Conservation (phyloP, 1,140 invertebrate species). For the Vanessa atalanta region DNA sequence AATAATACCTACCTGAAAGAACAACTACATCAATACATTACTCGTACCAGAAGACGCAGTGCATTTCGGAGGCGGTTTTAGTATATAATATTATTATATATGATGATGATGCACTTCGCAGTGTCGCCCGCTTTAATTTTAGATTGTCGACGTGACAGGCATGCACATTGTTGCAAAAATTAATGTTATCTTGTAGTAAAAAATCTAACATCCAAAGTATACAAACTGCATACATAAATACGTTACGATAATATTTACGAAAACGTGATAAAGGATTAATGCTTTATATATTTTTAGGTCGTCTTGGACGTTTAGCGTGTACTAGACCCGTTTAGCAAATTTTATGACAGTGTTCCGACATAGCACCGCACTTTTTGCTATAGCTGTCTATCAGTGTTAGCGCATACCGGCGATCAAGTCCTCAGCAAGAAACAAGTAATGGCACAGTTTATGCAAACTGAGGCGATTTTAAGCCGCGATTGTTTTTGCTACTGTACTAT, state of each 20-base stretch:
- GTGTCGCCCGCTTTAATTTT: too few relatives aligned
- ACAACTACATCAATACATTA: too few relatives aligned
- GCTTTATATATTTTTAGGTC: slow-evolving; percentile 33
- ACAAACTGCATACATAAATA: too few relatives aligned
- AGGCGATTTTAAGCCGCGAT: not conserved
- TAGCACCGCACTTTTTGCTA: slow-evolving; percentile 72
- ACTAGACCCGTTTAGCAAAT: slow-evolving; percentile 55
- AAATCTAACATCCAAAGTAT: too few relatives aligned
- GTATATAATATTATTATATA: too few relatives aligned
- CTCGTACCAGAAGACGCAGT: too few relatives aligned
- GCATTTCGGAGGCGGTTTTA: too few relatives aligned
- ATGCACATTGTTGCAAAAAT: too few relatives aligned
- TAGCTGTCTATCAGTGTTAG: slow-evolving; percentile 61
- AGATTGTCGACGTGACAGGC: too few relatives aligned
- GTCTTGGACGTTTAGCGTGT: slow-evolving; percentile 52
- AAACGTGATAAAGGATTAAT: not conserved
- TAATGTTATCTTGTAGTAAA: too few relatives aligned
- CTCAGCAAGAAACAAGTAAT: slow-evolving; percentile 35
- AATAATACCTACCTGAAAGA: too few relatives aligned
- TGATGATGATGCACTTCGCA: too few relatives aligned
- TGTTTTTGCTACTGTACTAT: not conserved
- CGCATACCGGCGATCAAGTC: slow-evolving; percentile 47
- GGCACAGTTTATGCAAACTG: slow-evolving; percentile 26
- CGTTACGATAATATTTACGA: not conserved
- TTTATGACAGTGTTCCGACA: slow-evolving; percentile 72